phyloP scores from a whole-genome alignment of 2,113 vertebrate genomes.

The Morphnarchus princeps region DNA sequence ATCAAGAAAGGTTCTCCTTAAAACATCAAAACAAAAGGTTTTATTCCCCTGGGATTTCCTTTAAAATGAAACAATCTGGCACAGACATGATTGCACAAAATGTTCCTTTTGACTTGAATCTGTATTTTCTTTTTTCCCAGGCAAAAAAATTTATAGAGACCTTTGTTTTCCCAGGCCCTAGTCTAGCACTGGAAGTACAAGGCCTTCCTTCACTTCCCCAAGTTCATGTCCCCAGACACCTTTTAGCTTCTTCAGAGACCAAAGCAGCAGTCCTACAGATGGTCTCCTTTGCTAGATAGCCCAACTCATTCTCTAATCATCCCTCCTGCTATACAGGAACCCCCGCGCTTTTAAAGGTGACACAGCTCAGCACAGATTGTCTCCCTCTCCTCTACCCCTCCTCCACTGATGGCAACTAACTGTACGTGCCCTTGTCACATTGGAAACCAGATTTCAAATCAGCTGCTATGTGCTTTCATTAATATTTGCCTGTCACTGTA shows the following conservation, averaged over 20 bases:
- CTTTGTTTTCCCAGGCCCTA: constrained; percentile 12
- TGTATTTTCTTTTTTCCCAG: not conserved
- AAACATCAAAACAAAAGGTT: not conserved
- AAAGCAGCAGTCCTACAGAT: constrained; percentile 4
- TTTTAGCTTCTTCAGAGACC: not conserved
- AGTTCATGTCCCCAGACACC: not conserved
- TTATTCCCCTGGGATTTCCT: not conserved
- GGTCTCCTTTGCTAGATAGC: not conserved
- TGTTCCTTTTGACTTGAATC: not conserved
- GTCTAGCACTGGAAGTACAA: not conserved
- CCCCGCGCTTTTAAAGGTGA: not conserved
- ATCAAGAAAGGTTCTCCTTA: not conserved
- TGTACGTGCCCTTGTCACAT: fast-evolving
- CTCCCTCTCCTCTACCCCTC: not conserved
- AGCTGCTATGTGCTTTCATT: not conserved
- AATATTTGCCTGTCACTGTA: not conserved
- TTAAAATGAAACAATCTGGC: constrained; percentile 6
- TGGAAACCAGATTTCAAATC: not conserved
- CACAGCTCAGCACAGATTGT: constrained; percentile 45
- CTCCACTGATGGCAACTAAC: not conserved
- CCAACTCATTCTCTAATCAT: not conserved
- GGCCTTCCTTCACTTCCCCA: not conserved
- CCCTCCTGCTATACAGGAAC: not conserved
- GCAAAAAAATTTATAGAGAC: not conserved
- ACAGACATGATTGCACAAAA: not conserved